Evolutionary conservation across 1,140 invertebrate species (phyloP).

Genomic region (Berghia stephanieae): DNA sequence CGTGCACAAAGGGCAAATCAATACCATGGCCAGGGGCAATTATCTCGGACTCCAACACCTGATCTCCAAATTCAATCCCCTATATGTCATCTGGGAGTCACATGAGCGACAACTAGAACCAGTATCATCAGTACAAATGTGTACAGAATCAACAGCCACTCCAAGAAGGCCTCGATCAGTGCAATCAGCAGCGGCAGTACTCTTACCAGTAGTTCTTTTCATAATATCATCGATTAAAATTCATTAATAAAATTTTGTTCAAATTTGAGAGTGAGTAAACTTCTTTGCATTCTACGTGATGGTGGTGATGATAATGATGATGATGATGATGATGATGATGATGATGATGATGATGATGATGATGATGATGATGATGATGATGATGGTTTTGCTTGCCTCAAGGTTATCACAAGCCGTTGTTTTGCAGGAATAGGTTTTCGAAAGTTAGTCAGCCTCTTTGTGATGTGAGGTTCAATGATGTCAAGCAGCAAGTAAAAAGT

Average conservation of each 20-base stretch:
- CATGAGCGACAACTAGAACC: not conserved
- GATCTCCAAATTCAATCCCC: slow-evolving; percentile 5
- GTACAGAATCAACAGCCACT: not conserved
- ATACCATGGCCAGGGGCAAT: not conserved
- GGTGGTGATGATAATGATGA: not conserved
- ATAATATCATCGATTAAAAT: not conserved
- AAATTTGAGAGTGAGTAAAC: too few species aligned
- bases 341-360: not conserved
- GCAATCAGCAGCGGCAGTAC: slow-evolving; percentile 5
- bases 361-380: not conserved
- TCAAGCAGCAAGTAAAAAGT: slow-evolving; percentile 8
- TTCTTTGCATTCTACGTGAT: too few species aligned
- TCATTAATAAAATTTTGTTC: slow-evolving; percentile 1
- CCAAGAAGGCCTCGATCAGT: not conserved
- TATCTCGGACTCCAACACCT: not conserved
- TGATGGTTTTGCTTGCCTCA: slow-evolving; percentile 3
- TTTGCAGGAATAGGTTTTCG: not conserved
- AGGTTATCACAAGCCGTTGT: slow-evolving; percentile 1
- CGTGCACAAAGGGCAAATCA: not conserved
- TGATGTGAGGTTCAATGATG: not conserved
- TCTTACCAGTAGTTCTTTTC: not conserved
- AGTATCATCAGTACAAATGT: not conserved
- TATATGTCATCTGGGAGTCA: slow-evolving; percentile 1
- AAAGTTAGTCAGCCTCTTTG: not conserved
- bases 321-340: not conserved